Evolutionary conservation across 2,888 invertebrate genomes (phyloP).

Genomic region (Digitonthophagus gazella): DNA sequence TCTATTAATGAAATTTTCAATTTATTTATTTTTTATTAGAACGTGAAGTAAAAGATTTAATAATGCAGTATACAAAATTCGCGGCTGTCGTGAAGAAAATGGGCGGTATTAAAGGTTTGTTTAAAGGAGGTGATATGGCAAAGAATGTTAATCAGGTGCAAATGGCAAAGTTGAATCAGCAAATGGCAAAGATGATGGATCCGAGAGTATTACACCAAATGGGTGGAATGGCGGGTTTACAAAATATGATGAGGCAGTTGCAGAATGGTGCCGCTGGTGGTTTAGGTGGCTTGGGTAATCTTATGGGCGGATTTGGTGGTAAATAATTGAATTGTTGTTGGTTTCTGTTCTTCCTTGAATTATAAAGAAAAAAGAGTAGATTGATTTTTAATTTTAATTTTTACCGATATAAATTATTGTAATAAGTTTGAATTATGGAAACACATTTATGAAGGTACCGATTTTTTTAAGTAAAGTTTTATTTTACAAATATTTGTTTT

Average conservation of each 20-base stretch:
- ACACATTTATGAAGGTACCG: background rate
- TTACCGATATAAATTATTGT: background rate
- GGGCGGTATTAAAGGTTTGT: constrained; percentile 99
- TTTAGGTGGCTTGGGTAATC: constrained; percentile 54
- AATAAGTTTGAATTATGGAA: background rate
- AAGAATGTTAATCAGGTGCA: constrained; percentile 98
- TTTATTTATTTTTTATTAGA: constrained; percentile 50
- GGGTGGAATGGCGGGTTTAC: constrained; percentile 95
- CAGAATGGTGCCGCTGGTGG: constrained; percentile 65
- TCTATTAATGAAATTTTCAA: background rate
- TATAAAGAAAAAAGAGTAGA: background rate
- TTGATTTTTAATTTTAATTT: background rate
- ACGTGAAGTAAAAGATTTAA: constrained; percentile 93
- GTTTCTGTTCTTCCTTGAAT: constrained; percentile 8
- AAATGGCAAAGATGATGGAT: constrained; percentile 99
- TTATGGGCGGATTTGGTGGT: constrained; percentile 60
- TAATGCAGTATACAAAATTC: constrained; percentile 98
- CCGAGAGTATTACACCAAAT: constrained; percentile 94
- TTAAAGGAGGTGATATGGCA: constrained; percentile 97
- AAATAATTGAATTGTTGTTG: constrained; percentile 40
- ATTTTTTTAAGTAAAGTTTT: background rate
- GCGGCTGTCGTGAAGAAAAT: constrained; percentile 99
- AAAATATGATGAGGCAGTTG: constrained; percentile 96
- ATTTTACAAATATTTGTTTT: no score
- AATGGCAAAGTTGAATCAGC: constrained; percentile 98